Conservation (phyloP, 2,113 vertebrate species). For the Sinosuthora webbiana region DNA sequence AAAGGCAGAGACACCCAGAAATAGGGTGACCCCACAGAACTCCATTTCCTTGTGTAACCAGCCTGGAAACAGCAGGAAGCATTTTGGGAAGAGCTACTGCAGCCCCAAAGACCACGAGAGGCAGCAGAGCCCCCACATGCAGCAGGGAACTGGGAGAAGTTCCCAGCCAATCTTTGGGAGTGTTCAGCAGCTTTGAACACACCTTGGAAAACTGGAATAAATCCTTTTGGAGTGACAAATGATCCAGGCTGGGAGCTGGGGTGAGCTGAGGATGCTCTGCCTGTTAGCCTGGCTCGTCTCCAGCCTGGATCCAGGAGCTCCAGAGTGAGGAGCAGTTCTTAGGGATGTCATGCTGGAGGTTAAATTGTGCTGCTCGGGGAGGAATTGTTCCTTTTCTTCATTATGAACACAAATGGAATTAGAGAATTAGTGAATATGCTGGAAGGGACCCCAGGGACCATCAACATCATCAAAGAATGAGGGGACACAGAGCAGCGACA, state of each 20-base stretch:
- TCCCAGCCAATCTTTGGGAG: not conserved
- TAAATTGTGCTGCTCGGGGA: not conserved
- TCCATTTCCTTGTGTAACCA: not conserved
- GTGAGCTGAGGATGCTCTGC: not conserved
- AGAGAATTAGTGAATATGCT: not conserved
- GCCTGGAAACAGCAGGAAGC: not conserved
- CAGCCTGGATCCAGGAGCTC: not conserved
- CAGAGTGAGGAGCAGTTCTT: not conserved
- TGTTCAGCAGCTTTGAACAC: not conserved
- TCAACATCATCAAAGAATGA: not conserved
- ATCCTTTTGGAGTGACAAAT: not conserved
- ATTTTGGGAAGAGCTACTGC: not conserved
- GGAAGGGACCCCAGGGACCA: not conserved
- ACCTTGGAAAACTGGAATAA: not conserved
- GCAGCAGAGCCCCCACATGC: not conserved
- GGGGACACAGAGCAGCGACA: not conserved
- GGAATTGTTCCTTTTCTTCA: not conserved
- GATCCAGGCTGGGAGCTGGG: not conserved
- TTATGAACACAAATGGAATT: not conserved
- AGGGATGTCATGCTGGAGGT: not conserved
- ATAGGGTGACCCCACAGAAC: not conserved
- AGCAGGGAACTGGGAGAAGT: not conserved
- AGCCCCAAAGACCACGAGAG: not conserved
- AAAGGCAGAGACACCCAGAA: not conserved
- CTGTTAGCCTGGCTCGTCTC: accelerated